phyloP scores from a whole-genome alignment of 1,140 invertebrate genomes.

The Pogonomyrmex barbatus region DNA sequence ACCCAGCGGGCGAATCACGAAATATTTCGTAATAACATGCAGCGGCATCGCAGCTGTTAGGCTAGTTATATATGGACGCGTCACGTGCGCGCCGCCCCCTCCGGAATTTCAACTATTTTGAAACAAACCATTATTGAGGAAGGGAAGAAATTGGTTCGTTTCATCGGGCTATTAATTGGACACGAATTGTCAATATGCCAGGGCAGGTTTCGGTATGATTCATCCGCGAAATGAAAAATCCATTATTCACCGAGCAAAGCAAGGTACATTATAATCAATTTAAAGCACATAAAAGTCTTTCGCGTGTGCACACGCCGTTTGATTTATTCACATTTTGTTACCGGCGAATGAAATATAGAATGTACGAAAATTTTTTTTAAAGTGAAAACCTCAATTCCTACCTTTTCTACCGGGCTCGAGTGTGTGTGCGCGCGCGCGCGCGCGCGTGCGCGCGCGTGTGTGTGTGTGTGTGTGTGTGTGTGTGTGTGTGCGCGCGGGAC shows the following conservation, averaged over 20 bases:
- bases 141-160: conserved; percentile 21
- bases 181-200: neutral
- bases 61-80: neutral
- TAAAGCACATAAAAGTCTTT: conserved; percentile 44
- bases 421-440: conserved; percentile 8
- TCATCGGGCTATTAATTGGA: neutral
- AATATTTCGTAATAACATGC: conserved; percentile 50
- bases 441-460: too few relatives aligned
- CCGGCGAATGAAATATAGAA: conserved; percentile 40
- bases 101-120: conserved; percentile 12
- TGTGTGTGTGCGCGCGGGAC: conserved; percentile 7
- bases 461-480: neutral
- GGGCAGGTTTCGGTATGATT: conserved; percentile 4
- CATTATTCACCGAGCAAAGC: neutral
- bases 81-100: neutral
- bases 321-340: conserved; percentile 56
- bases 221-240: conserved; percentile 49
- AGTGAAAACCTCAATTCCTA: conserved; percentile 42
- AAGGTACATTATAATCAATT: conserved; percentile 53
- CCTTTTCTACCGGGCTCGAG: conserved; percentile 5
- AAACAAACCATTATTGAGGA: conserved; percentile 22
- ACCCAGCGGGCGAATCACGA: conserved; percentile 3
- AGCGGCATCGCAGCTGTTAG: neutral
- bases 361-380: conserved; percentile 29
- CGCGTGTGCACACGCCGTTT: conserved; percentile 6